Percentiles rank a stretch among this genome's conserved stretches.
Evolutionary conservation across 37 sponge, comb jelly and placozoan species (phyloP).

Genomic region (Axinella damicornis): DNA sequence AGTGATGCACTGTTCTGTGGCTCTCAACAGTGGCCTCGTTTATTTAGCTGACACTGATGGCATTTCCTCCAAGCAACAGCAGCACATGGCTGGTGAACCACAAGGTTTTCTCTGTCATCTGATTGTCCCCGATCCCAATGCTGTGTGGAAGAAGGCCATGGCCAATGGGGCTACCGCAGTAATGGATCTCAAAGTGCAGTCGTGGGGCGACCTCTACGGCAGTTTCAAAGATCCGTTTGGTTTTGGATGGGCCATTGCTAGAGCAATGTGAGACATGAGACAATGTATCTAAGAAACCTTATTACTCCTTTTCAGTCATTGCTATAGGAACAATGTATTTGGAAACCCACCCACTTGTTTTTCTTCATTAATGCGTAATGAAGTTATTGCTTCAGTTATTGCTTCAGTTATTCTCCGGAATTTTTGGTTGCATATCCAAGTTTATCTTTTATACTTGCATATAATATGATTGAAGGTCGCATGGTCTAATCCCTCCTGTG

Average conservation of each 20-base stretch:
- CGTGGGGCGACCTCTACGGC: constrained; percentile 67
- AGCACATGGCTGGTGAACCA: constrained; percentile 1
- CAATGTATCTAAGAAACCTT: no score
- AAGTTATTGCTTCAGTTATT: no score
- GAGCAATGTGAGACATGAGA: no score
- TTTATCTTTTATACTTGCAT: no score
- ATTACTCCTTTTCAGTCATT: no score
- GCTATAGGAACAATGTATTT: no score
- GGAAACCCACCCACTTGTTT: no score
- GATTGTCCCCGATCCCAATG: constrained; percentile 30
- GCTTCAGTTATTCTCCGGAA: no score
- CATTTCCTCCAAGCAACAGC: background rate
- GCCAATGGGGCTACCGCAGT: constrained; percentile 54
- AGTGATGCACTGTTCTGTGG: constrained; percentile 52
- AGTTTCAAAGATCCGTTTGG: constrained; percentile 65
- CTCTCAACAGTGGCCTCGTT: constrained; percentile 33
- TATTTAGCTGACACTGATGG: background rate
- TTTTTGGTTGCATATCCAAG: no score
- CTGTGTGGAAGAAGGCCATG: constrained; percentile 70
- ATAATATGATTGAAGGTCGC: no score
- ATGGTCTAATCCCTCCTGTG: no score
- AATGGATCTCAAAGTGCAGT: constrained; percentile 52
- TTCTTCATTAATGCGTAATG: no score
- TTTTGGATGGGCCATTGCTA: constrained; percentile 43
- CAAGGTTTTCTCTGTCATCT: constrained; percentile 42